Percentiles rank a stretch among this genome's conserved stretches.
These are phyloP conservation scores for Pogonus chalceus DNA, from an alignment of 1,140 invertebrate species.

Conservation along the genomic window DNA sequence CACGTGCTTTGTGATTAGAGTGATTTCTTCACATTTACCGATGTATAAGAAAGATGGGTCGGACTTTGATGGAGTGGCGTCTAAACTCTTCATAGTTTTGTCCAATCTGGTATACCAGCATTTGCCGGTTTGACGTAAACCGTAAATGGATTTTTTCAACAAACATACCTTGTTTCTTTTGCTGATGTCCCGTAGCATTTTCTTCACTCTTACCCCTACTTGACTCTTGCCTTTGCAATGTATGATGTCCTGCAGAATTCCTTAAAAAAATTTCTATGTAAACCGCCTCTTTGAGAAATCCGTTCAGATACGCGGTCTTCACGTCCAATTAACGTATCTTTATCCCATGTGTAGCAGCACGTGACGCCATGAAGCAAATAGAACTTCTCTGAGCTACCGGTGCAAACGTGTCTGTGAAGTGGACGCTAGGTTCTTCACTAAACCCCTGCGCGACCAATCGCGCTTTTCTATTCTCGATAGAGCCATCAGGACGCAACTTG, in stretches of 20 bases:
- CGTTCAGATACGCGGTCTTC: slow-evolving; percentile 35
- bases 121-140: slow-evolving; percentile 24
- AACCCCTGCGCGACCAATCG: slow-evolving; percentile 7
- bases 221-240: not conserved
- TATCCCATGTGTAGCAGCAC: slow-evolving; percentile 24
- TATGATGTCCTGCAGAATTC: not conserved
- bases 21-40: slow-evolving; percentile 15
- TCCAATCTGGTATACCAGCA: slow-evolving; percentile 22
- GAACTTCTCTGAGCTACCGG: slow-evolving; percentile 28
- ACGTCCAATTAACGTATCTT: slow-evolving; percentile 33
- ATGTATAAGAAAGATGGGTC: slow-evolving; percentile 15
- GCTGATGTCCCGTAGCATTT: slow-evolving; percentile 5
- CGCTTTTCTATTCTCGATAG: not conserved
- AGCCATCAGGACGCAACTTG: not conserved
- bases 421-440: slow-evolving; percentile 19
- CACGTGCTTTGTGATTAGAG: slow-evolving; percentile 21
- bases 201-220: slow-evolving; percentile 8
- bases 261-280: slow-evolving; percentile 29
- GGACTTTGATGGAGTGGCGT: slow-evolving; percentile 13
- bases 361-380: slow-evolving; percentile 26
- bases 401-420: slow-evolving; percentile 34
- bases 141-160: slow-evolving; percentile 27
- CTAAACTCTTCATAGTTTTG: slow-evolving; percentile 11
- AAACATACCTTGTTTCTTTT: slow-evolving; percentile 17
- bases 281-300: slow-evolving; percentile 29